These are phyloP conservation scores for Rhabdomys dilectus DNA, from an alignment of 2,113 vertebrate genomes.

Conservation along the genomic window DNA sequence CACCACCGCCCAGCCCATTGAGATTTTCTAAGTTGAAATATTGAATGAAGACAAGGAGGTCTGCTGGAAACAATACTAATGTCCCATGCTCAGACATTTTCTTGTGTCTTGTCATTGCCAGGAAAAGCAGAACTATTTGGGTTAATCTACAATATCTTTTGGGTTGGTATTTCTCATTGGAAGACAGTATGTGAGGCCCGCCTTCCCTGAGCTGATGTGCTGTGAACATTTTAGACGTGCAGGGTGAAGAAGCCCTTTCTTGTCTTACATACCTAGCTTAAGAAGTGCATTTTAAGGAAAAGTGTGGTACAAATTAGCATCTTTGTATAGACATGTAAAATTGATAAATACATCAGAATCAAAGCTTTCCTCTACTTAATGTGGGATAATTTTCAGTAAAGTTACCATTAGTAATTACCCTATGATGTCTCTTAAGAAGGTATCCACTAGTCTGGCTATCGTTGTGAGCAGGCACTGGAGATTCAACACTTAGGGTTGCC, in stretches of 20 bases:
- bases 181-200: background rate
- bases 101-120: background rate
- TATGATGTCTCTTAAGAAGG: conserved; percentile 42
- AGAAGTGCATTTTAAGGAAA: conserved; percentile 1
- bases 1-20: too few species aligned
- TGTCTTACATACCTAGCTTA: background rate
- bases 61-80: background rate
- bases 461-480: background rate
- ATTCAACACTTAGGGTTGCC: background rate
- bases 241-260: conserved; percentile 39
- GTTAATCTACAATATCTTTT: conserved; percentile 56
- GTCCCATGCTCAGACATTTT: background rate
- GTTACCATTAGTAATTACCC: conserved; percentile 45
- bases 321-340: background rate
- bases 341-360: background rate
- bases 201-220: conserved; percentile 4
- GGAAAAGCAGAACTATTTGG: conserved; percentile 41
- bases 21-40: conserved; percentile 49
- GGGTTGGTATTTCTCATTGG: conserved; percentile 18
- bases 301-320: background rate
- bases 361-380: conserved; percentile 3
- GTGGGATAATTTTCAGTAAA: conserved; percentile 49
- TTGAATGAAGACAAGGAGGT: conserved; percentile 13
- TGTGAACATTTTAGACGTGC: conserved; percentile 49
- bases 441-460: background rate